These are phyloP conservation scores for Cochlearius cochlearius DNA, from an alignment of 2,113 vertebrate genomes.

Conservation along the genomic window DNA sequence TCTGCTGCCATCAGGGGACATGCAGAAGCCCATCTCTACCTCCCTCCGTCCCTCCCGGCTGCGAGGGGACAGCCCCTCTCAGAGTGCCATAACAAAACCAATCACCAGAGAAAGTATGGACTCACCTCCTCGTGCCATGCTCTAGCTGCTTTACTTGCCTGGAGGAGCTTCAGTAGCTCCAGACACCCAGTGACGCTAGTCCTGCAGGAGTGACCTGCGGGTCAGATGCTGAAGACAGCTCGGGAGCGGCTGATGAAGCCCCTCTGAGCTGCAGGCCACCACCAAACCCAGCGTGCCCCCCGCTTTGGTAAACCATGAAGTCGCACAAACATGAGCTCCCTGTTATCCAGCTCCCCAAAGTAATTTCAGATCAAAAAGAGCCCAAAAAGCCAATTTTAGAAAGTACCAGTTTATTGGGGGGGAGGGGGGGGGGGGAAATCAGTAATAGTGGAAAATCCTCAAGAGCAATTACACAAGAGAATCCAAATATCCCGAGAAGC, in stretches of 20 bases:
- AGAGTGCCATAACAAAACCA: not conserved
- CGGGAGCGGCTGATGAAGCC: not conserved
- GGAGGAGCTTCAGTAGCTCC: not conserved
- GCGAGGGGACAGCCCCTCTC: not conserved
- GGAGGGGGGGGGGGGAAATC: not conserved
- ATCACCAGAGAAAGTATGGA: not conserved
- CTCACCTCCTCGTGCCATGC: not conserved
- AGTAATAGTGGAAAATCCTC: constrained; percentile 71
- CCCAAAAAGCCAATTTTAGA: constrained; percentile 52
- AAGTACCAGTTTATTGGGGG: constrained; percentile 78
- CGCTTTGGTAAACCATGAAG: not conserved
- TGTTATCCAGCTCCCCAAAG: not conserved
- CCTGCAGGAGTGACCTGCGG: not conserved
- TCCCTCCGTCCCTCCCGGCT: not conserved
- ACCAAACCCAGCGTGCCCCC: rapidly evolving
- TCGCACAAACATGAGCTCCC: not conserved
- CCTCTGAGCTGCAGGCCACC: not conserved
- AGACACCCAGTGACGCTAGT: not conserved
- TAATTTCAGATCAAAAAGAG: constrained; percentile 2
- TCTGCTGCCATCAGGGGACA: not conserved
- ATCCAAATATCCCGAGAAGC: not conserved
- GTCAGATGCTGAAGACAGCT: not conserved
- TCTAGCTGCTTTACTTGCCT: not conserved
- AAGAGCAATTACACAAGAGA: constrained; percentile 55
- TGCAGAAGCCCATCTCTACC: no score